Evolutionary conservation across 2,888 invertebrate genomes (phyloP), one percentile per base, ranked within the genome.

Genomic region (Leptarthrus brevirostris): DNA sequence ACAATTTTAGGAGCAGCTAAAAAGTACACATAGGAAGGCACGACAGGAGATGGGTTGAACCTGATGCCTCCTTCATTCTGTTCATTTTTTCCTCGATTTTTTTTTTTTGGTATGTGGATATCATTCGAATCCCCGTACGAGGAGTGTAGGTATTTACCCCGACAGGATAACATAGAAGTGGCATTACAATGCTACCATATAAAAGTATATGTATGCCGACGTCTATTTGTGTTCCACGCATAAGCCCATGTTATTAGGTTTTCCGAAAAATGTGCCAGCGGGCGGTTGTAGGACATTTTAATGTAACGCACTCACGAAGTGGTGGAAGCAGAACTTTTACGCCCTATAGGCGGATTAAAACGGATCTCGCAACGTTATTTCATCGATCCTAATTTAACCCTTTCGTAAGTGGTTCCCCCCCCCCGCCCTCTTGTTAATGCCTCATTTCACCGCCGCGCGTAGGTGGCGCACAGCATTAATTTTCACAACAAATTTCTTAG

Each of bases 231-330:
- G 61, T 18, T 12, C 34, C 61, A 24, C 40, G 10, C 14, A 22
- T 40, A 61, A n/a, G n/a, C n/a, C n/a, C n/a, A n/a, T n/a, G n/a
- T 36, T 61, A 61, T 61, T 61, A 61, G 20, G 40, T 61, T 40
- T 61, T 40, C 18, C 40, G n/a, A 36, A 40, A 61, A 61, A 44
- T 40, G 61, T 61, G 20, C 36, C 12, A 10, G n/a, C n/a, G 61
- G 40, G 22, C n/a, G 40, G 61, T 12, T 14, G 22, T 18, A 40
- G 61, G 18, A 22, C 30, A 3, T 22, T 2, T 52, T 3, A 53
- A 18, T 4, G 14, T 1, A 30, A 30, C 16, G 30, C 36, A 22
- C 26, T 26, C 26, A 30, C 26, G 20, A 20, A 44, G 12, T n/a
- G n/a, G 22, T 47, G n/a, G 24, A 61, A 61, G 16, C 26, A 5